Evolutionary conservation across 2,797 vertebrate genomes (phyloP), one percentile per base, ranked within the genome.

Genomic region (Aselliscus stoliczkanus): DNA sequence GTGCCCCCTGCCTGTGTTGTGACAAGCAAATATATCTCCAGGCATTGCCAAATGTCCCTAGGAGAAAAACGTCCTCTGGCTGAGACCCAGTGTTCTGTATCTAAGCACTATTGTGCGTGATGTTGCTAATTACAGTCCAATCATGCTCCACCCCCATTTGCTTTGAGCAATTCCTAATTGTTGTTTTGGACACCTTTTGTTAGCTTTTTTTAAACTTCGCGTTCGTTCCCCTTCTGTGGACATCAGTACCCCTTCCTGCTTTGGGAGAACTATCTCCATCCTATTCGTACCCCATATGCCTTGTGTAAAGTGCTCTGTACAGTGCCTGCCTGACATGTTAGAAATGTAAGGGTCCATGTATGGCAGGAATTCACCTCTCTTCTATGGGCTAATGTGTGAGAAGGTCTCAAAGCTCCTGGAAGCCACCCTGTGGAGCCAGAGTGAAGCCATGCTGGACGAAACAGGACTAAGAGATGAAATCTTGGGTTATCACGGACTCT

Each of bases 241-340:
- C 7, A 14, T 34, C 5, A 54, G 37, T 0, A 11, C 7, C 7
- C 20, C n/a, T 67, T 37, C 13, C 10, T 47, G 67, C 20, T n/a
- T 18, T n/a, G 34, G 7, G 20, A 73, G 77, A 77, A n/a, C 6
- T 29, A 21, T 2, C 12, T 9, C 5, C 13, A 17, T 23, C 64
- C 42, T 18, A 11, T 8, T 42, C 37, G 42, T 29, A 0, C 23
- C 47, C 42, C 15, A 5, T 10, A 8, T 23, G 18, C 23, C 69
- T 79, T 47, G n/a, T 20, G 29, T 7, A 9, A 56, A 56, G 42
- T 23, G 25, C 10, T 65, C 39, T n/a, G 9, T 0, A 23, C 4
- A 54, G 80, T 0, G 4, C 44, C n/a, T 0, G 4, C 44, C n/a
- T 4, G 21, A n/a, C 25, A 37, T 2, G 1, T 0, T 10, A n/a